Evolutionary conservation across 2,888 invertebrate species (phyloP), one percentile per base, ranked within the genome.

Genomic region (Maniola hyperantus): DNA sequence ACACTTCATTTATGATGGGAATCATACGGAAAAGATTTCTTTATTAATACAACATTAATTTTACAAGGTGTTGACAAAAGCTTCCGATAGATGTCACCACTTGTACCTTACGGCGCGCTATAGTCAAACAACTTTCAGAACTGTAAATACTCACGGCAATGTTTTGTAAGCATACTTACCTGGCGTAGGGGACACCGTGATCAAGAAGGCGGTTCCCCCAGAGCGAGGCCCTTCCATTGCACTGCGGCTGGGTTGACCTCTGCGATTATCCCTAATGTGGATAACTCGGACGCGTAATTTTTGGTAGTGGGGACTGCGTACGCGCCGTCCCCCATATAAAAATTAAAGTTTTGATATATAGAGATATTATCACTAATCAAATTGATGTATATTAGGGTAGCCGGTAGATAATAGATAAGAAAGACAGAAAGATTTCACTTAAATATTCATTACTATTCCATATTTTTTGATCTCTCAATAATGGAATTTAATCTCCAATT

Each of bases 401-500:
- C n/a, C 2, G 26, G 26, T 26, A 26, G 26, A 4, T 26, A 26
- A 26, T 26, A 26, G 26, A 26, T n/a, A n/a, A n/a, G n/a, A n/a
- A n/a, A n/a, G n/a, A n/a, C 26, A 26, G 26, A 26, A 26, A 26
- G 26, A 1, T n/a, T n/a, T n/a, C 26, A 44, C 46, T 15, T 46
- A 13, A 46, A 46, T 46, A 15, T 15, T 46, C 46, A 46, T 15
- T 46, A 20, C 11, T 10, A 10, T 11, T 51, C 26, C 20, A 26
- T n/a, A n/a, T n/a, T 26, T 26, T n/a, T 20, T 20, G 10, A 50
- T 20, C 13, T 26, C 11, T 11, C 50, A 11, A 26, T 42, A 57
- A 64, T 58, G 10, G 33, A 36, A 65, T 11, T 51, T 63, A 64
- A 64, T 62, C 58, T 63, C 58, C 55, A 72, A 72, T 71, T 68